Evolutionary conservation across 2,888 invertebrate species (phyloP).

Genomic region (Andrena minutula): DNA sequence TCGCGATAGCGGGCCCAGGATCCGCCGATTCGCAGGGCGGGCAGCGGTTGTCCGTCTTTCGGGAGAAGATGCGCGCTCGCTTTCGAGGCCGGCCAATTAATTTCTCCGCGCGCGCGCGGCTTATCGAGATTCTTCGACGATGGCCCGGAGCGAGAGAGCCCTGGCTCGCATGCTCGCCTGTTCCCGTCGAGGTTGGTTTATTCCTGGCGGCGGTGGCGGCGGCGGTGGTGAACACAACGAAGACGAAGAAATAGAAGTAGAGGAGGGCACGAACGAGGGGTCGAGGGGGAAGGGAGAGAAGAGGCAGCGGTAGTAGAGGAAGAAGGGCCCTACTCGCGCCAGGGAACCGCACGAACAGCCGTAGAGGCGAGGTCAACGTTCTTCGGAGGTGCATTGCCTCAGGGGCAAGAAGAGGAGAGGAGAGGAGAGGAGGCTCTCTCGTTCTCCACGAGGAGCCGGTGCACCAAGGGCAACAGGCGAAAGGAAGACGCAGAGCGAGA

Average conservation of each 20-base stretch:
- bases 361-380: conserved; percentile 79
- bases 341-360: conserved; percentile 64
- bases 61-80: conserved; percentile 47
- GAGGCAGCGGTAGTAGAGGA: conserved; percentile 31
- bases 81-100: conserved; percentile 78
- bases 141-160: conserved; percentile 73
- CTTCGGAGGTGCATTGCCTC: conserved; percentile 83
- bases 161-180: conserved; percentile 34
- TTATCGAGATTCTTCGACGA: conserved; percentile 80
- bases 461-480: conserved; percentile 53
- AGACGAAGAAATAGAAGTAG: conserved; percentile 64
- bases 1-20: neutral
- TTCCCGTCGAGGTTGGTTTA: conserved; percentile 73
- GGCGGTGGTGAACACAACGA: conserved; percentile 58
- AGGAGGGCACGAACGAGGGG: conserved; percentile 38
- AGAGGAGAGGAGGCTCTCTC: conserved; percentile 36
- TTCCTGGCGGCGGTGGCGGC: conserved; percentile 73
- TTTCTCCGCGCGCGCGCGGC: conserved; percentile 75
- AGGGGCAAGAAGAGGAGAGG: conserved; percentile 67
- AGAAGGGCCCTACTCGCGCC: conserved; percentile 56
- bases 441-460: conserved; percentile 40
- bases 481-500: conserved; percentile 56
- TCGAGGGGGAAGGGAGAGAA: conserved; percentile 11
- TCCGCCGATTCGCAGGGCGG: conserved; percentile 12
- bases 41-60: conserved; percentile 38